phyloP scores from a whole-genome alignment of 2,888 invertebrate species.

The Acleris laterana region DNA sequence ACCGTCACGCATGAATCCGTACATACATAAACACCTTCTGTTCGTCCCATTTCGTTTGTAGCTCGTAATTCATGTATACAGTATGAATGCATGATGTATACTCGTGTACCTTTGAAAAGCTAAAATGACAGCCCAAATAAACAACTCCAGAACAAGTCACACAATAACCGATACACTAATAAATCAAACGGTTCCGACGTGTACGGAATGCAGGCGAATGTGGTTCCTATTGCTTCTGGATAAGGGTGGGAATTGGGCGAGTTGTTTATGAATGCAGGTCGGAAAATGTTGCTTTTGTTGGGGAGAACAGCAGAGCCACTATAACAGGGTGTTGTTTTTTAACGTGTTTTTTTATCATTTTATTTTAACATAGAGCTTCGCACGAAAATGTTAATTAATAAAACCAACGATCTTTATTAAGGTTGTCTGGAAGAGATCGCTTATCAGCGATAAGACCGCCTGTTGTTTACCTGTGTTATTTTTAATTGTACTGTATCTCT shows the following conservation, averaged over 20 bases:
- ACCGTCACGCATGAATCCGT: neutral
- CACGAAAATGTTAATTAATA: no score
- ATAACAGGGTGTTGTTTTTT: no score
- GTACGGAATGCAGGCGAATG: neutral
- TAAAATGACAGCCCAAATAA: conserved; percentile 31
- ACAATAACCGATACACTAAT: conserved; percentile 36
- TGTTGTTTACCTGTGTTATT: no score
- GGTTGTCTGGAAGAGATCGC: no score
- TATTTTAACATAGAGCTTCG: no score
- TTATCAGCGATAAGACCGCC: no score
- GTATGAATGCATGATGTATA: conserved; percentile 5
- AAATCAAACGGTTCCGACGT: conserved; percentile 34
- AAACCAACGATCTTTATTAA: no score
- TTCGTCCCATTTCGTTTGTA: conserved; percentile 5
- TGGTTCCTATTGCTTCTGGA: neutral
- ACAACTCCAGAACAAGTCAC: conserved; percentile 28
- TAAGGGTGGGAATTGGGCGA: conserved; percentile 6
- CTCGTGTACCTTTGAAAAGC: conserved; percentile 13
- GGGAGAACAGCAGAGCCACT: conserved; percentile 8
- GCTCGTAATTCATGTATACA: conserved; percentile 6
- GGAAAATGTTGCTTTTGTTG: conserved; percentile 24
- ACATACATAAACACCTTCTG: conserved; percentile 2
- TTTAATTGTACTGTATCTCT: no score
- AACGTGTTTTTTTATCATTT: no score
- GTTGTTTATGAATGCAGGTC: conserved; percentile 24